phyloP scores from a whole-genome alignment of 23 tunicate genomes.

The Styela clava region DNA sequence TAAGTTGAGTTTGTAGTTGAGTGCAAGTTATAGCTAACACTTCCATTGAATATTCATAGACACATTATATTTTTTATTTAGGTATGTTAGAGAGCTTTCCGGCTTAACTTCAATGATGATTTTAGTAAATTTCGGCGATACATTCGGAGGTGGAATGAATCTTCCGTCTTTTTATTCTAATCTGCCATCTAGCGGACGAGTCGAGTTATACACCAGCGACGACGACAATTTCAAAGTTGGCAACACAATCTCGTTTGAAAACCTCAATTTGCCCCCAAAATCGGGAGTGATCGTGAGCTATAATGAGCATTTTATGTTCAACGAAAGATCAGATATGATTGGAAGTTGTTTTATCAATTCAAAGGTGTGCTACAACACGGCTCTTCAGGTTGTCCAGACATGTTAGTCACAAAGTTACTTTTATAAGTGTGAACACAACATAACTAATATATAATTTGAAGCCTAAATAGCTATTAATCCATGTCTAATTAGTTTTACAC shows the following conservation, averaged over 20 bases:
- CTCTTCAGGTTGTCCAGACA: background rate
- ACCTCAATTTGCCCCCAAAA: background rate
- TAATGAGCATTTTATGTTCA: background rate
- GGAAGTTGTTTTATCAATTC: background rate
- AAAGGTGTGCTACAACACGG: constrained; percentile 17
- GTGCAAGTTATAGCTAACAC: no score
- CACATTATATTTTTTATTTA: no score
- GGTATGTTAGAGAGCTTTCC: constrained; percentile 4
- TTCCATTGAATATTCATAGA: no score
- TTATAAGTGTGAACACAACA: no score
- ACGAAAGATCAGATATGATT: background rate
- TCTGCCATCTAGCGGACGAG: background rate
- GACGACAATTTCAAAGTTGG: background rate
- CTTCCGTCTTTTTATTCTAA: background rate
- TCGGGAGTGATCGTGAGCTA: background rate
- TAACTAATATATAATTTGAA: no score
- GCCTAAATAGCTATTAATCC: no score
- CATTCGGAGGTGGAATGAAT: background rate
- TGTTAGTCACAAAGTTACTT: no score
- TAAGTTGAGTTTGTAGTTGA: no score
- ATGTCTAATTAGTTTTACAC: no score
- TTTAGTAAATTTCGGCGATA: constrained; percentile 4
- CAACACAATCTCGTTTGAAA: background rate
- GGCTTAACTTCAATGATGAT: constrained; percentile 14
- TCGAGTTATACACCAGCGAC: background rate